Base-by-base conservation (phyloP, 2,113 vertebrate species). In the Muntiacus reevesi region DNA sequence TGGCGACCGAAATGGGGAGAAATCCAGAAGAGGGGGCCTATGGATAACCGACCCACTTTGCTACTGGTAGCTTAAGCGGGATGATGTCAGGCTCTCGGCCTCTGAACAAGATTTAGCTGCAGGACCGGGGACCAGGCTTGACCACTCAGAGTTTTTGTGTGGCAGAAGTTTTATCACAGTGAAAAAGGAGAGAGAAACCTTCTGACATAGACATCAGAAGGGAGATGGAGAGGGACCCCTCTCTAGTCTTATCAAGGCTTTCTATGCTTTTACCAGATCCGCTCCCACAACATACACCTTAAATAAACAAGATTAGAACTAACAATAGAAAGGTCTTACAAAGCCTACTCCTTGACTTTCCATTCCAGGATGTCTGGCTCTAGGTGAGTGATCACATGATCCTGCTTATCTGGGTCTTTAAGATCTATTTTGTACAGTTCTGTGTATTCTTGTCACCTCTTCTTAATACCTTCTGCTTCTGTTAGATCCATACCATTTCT, bases 1-100 rank as follows among this genome's bases (percentile, higher is more conserved):
- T 0, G 0, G 19, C 3, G n/a, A 12, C 67, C 10, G 6, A 6
- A 40, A 23, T 0, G 19, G n/a, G 33, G 36, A 40, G 67, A 12
- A 23, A 40, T 40, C 67, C 36, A 40, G 3, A 40, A 6, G 5
- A 10, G 17, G 64, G 33, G 67, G 19, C 2, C 6, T 12, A 0
- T 3, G 67, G 3, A 3, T 40, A 25, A 74, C n/a, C 6, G 67
- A 6, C 2, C 0, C n/a, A 40, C n/a, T 3, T 10, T 23, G n/a
- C 64, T 21, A 10, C 10, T 64, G 30, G 16, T 10, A 36, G 17
- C 64, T 36, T 21, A 36, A 17, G 9, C 33, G 4, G 64, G 19
- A 36, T 2, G 4, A 67, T 1, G 17, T 2, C 64, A 19, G 64
- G 19, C 19, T 36, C 33, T 67, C 17, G 2, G n/a, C 64, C 64